Evolutionary conservation across 2,797 vertebrate species (phyloP).

Genomic region (Cichlasoma orientale): DNA sequence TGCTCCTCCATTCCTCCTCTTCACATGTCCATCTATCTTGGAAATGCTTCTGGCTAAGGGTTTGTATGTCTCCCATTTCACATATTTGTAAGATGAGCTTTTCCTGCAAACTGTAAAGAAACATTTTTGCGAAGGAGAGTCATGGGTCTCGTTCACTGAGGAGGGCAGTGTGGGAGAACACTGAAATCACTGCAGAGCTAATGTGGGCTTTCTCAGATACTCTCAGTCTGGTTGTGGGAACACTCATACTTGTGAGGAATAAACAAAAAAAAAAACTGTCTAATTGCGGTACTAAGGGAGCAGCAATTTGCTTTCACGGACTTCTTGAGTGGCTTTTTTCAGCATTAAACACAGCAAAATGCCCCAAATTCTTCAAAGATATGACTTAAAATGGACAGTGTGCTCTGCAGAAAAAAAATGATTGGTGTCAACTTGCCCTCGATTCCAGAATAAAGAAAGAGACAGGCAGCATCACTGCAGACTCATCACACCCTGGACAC

Average conservation of each 20-base stretch:
- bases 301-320: constrained; percentile 20
- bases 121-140: constrained; percentile 9
- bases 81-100: constrained; percentile 1
- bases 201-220: constrained; percentile 18
- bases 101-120: neutral
- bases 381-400: neutral
- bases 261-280: neutral
- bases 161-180: neutral
- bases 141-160: constrained; percentile 7
- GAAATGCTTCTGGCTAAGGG: constrained; percentile 5
- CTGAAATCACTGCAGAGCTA: constrained; percentile 16
- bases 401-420: too few species aligned
- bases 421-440: too few species aligned
- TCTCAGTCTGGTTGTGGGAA: neutral
- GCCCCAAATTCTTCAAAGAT: neutral
- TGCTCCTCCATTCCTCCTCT: neutral
- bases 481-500: too few species aligned
- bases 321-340: neutral
- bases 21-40: constrained; percentile 18
- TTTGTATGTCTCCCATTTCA: neutral
- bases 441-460: too few species aligned
- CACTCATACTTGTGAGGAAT: neutral
- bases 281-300: constrained; percentile 23
- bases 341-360: neutral
- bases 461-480: too few species aligned